Conservation (phyloP, 2,113 vertebrate genomes). For the Empidonax alnorum region DNA sequence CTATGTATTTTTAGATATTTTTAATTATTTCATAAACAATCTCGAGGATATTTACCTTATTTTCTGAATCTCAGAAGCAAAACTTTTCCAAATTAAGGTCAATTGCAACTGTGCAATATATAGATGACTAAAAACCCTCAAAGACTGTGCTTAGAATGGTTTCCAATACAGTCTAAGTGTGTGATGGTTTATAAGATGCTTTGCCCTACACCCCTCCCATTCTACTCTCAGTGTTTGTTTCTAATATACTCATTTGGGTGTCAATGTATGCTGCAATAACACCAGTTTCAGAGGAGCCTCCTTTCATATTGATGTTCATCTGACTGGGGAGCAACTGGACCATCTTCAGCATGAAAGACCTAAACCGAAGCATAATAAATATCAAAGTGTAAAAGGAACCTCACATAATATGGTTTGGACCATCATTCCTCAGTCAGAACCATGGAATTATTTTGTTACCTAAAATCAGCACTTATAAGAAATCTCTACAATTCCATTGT, state of each 20-base stretch:
- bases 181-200: background rate
- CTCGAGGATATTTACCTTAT: background rate
- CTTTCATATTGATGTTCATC: background rate
- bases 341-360: background rate
- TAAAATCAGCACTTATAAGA: background rate
- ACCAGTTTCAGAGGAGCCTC: background rate
- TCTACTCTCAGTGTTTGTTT: background rate
- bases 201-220: rapidly evolving
- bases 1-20: background rate
- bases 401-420: background rate
- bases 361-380: background rate
- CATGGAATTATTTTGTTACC: background rate
- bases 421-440: background rate
- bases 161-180: background rate
- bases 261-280: background rate
- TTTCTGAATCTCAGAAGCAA: background rate
- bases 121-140: background rate
- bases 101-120: background rate
- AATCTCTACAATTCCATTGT: background rate
- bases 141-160: background rate
- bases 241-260: background rate
- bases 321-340: background rate
- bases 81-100: background rate
- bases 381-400: background rate
- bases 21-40: slow-evolving; percentile 2